phyloP scores from a whole-genome alignment of 64 coral and sea anemone genomes.

The Orbicella faveolata region DNA sequence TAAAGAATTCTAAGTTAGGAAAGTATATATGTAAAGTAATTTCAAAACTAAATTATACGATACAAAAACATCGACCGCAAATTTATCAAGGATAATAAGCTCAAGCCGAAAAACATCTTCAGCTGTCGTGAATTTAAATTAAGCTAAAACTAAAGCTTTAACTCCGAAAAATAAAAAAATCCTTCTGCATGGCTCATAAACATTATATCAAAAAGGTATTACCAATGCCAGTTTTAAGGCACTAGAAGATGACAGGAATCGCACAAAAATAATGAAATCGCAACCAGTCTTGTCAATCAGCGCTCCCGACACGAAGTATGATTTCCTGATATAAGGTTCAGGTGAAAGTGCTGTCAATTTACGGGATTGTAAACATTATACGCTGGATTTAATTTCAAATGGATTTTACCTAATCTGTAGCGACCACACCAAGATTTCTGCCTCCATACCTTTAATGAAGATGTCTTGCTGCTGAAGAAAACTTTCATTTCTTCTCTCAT shows the following conservation, averaged over 20 bases:
- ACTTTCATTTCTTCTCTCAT: constrained; percentile 35
- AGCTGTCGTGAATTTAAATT: constrained; percentile 31
- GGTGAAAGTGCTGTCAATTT: constrained; percentile 10
- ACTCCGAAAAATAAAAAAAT: background rate
- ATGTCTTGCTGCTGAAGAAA: constrained; percentile 41
- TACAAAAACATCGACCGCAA: background rate
- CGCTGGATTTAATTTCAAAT: background rate
- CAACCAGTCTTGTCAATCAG: background rate
- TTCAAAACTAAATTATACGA: background rate
- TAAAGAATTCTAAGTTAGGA: too few species aligned
- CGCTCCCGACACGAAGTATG: too few species aligned
- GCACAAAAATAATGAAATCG: background rate
- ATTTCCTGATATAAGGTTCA: background rate
- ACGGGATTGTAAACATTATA: constrained; percentile 9
- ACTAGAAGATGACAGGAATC: background rate
- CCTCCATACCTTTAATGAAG: constrained; percentile 41
- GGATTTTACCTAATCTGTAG: background rate
- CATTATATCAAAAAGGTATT: constrained; percentile 7
- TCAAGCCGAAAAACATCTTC: background rate
- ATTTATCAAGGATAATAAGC: background rate
- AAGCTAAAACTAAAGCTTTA: background rate
- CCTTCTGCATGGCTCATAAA: background rate
- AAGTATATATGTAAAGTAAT: background rate
- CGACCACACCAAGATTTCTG: constrained; percentile 9
- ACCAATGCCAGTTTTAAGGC: background rate